These are phyloP conservation scores for Bombus balteatus DNA, from an alignment of 1,140 invertebrate genomes.

Conservation along the genomic window DNA sequence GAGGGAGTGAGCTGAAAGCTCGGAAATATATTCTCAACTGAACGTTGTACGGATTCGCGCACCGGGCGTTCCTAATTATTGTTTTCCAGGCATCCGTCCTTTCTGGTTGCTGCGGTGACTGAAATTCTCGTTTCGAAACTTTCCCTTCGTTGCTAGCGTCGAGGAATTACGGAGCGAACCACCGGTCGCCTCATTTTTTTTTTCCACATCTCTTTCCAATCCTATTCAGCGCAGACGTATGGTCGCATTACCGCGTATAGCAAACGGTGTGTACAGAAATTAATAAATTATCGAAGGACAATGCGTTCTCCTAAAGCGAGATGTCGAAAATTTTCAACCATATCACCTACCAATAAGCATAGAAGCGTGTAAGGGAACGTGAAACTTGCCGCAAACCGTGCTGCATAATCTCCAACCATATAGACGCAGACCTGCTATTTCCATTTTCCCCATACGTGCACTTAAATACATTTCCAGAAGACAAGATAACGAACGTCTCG, in stretches of 20 bases:
- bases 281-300: constrained; percentile 11
- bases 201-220: constrained; percentile 26
- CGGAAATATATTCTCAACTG: constrained; percentile 79
- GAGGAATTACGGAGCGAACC: constrained; percentile 42
- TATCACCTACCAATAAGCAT: neutral
- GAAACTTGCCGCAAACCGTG: neutral
- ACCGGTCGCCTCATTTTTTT: constrained; percentile 1
- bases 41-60: constrained; percentile 78
- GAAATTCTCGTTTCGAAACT: constrained; percentile 69
- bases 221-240: neutral
- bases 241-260: neutral
- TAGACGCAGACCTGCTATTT: neutral
- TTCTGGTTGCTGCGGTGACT: constrained; percentile 67
- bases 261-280: neutral
- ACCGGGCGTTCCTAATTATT: constrained; percentile 78
- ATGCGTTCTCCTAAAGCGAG: neutral
- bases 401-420: neutral
- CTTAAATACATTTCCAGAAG: constrained; percentile 17
- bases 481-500: constrained; percentile 44
- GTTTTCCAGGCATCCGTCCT: constrained; percentile 77
- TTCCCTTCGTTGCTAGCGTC: constrained; percentile 46
- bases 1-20: constrained; percentile 72
- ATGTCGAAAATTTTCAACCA: neutral
- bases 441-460: neutral
- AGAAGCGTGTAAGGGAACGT: neutral